These are phyloP conservation scores for Zenarchopterus dispar DNA, from an alignment of 2,797 vertebrate genomes.

Conservation along the genomic window DNA sequence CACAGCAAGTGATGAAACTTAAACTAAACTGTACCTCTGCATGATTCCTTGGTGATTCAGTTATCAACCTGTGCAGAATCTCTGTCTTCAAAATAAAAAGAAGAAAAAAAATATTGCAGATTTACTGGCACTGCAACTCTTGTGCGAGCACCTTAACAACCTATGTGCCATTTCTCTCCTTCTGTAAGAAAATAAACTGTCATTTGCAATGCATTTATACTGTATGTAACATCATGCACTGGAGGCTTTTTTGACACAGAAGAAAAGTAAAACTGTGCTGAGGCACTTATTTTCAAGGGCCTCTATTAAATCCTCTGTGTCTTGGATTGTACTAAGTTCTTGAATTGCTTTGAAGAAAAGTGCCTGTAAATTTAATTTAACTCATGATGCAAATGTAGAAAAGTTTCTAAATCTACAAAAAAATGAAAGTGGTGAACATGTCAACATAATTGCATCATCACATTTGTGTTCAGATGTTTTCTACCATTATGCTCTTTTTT, in stretches of 20 bases:
- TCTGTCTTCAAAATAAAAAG: conserved; percentile 2
- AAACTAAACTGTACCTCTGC: not conserved
- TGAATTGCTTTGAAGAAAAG: not conserved
- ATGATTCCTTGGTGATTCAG: conserved; percentile 1
- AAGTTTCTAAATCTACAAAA: not conserved
- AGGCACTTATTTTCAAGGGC: conserved; percentile 5
- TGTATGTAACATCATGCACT: conserved; percentile 1
- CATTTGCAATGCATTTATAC: conserved; percentile 16
- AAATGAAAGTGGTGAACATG: not conserved
- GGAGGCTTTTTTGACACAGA: conserved; percentile 7
- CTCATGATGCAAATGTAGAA: not conserved
- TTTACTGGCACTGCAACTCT: not conserved
- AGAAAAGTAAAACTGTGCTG: not conserved
- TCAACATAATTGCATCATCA: conserved; percentile 6
- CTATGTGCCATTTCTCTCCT: not conserved
- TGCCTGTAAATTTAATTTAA: not conserved
- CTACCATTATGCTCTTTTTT: not conserved
- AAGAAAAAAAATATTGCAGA: not conserved
- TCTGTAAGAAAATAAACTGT: not conserved
- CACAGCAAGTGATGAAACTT: not conserved
- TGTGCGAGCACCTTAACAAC: not conserved
- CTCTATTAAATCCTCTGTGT: not conserved
- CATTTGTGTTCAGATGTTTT: not conserved
- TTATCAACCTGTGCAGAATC: not conserved
- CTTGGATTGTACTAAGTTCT: not conserved